phyloP scores from a whole-genome alignment of 2,797 vertebrate genomes.

The Gephyroberyx darwinii region DNA sequence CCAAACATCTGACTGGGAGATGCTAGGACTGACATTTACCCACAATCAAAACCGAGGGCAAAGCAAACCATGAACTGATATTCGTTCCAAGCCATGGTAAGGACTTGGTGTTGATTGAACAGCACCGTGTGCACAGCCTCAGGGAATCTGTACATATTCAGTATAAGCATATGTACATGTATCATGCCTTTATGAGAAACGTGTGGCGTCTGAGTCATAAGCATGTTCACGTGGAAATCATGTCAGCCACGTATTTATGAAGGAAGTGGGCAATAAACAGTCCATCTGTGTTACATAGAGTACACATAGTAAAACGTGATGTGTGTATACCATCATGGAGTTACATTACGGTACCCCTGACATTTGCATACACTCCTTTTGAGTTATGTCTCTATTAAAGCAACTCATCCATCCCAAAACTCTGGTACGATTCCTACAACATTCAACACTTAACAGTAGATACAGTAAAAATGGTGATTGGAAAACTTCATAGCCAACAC shows the following conservation, averaged over 20 bases:
- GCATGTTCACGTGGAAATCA: constrained; percentile 18
- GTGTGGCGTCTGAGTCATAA: constrained; percentile 7
- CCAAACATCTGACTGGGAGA: constrained; percentile 71
- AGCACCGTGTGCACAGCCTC: too few species aligned
- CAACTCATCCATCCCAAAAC: constrained; percentile 40
- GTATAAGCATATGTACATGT: too few species aligned
- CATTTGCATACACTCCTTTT: constrained; percentile 36
- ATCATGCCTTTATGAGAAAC: constrained; percentile 16
- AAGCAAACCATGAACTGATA: constrained; percentile 43
- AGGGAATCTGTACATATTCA: too few species aligned
- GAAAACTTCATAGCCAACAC: constrained; percentile 39
- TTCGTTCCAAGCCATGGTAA: constrained; percentile 23
- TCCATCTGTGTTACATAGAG: constrained; percentile 35
- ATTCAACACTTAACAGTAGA: constrained; percentile 20
- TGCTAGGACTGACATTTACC: constrained; percentile 61
- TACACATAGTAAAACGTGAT: constrained; percentile 20
- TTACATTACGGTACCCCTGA: constrained; percentile 9
- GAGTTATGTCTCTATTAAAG: constrained; percentile 38
- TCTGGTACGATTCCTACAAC: constrained; percentile 18
- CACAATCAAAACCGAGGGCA: constrained; percentile 47
- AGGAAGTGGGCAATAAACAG: constrained; percentile 31
- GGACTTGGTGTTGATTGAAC: neutral
- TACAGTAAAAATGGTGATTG: constrained; percentile 37
- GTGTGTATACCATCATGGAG: constrained; percentile 7
- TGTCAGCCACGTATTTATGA: constrained; percentile 26